Percentiles rank a stretch among this genome's conserved stretches.
These are phyloP conservation scores for Tetramorium parvispinum DNA, from an alignment of 1,140 invertebrate genomes.

Conservation along the genomic window DNA sequence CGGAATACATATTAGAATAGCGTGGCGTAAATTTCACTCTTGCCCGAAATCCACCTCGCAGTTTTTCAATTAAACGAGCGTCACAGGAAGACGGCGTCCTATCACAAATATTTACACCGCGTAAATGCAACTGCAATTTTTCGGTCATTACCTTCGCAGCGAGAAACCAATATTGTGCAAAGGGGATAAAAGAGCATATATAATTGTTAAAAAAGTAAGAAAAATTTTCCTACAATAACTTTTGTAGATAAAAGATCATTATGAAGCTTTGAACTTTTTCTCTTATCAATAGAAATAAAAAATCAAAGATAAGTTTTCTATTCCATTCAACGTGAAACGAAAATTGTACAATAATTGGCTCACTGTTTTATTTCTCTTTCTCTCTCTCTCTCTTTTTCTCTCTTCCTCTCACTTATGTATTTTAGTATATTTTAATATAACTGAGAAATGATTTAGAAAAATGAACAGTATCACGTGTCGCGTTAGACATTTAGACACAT, in stretches of 20 bases:
- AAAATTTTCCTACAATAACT: neutral
- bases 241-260: neutral
- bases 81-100: neutral
- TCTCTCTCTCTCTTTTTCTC: neutral
- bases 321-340: neutral
- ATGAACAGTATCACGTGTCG: neutral
- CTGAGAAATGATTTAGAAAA: slow-evolving; percentile 1
- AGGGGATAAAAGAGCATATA: neutral
- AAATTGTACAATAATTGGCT: neutral
- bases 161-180: slow-evolving; percentile 6
- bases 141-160: slow-evolving; percentile 7
- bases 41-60: neutral
- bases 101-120: slow-evolving; percentile 55
- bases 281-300: neutral
- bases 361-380: neutral
- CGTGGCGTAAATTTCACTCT: slow-evolving; percentile 43
- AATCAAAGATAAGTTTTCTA: neutral
- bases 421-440: neutral
- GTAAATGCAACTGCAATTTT: slow-evolving; percentile 39
- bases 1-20: slow-evolving; percentile 19
- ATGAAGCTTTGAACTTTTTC: neutral
- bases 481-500: slow-evolving; percentile 6
- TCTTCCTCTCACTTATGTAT: neutral
- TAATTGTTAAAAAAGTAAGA: neutral
- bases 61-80: slow-evolving; percentile 56